phyloP scores from a whole-genome alignment of 2,888 invertebrate genomes.

The Dolomedes plantarius region DNA sequence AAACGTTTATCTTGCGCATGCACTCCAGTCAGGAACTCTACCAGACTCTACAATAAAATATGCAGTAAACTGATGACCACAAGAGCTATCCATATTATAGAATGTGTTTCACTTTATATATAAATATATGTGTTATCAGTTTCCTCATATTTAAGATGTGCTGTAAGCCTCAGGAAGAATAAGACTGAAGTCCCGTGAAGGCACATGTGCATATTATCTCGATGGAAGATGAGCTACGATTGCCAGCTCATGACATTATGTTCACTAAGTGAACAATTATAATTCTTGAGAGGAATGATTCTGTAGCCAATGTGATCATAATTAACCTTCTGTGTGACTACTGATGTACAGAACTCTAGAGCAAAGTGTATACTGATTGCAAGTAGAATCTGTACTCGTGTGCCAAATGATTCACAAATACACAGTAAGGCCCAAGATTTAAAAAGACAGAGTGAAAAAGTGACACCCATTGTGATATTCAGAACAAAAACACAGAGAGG shows the following conservation, averaged over 20 bases:
- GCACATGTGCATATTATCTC: not conserved
- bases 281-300: not conserved
- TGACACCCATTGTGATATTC: conserved; percentile 14
- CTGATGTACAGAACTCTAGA: conserved; percentile 51
- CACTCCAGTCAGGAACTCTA: conserved; percentile 36
- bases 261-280: conserved; percentile 53
- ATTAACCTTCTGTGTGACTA: conserved; percentile 7
- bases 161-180: conserved; percentile 13
- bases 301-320: conserved; percentile 51
- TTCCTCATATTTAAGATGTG: conserved; percentile 6
- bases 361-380: conserved; percentile 40
- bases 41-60: conserved; percentile 11
- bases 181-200: not conserved
- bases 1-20: not conserved
- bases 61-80: conserved; percentile 14
- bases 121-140: conserved; percentile 22
- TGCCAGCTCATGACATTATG: not conserved
- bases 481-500: conserved; percentile 8
- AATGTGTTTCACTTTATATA: not conserved
- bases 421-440: conserved; percentile 27
- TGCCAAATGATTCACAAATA: conserved; percentile 52
- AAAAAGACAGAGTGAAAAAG: not conserved
- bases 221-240: not conserved
- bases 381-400: conserved; percentile 37
- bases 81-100: conserved; percentile 17